A percentile compares a stretch with the other conserved stretches of the same genome.
Conservation (phyloP, 2,113 vertebrate genomes). For the Aspidoscelis tigris region DNA sequence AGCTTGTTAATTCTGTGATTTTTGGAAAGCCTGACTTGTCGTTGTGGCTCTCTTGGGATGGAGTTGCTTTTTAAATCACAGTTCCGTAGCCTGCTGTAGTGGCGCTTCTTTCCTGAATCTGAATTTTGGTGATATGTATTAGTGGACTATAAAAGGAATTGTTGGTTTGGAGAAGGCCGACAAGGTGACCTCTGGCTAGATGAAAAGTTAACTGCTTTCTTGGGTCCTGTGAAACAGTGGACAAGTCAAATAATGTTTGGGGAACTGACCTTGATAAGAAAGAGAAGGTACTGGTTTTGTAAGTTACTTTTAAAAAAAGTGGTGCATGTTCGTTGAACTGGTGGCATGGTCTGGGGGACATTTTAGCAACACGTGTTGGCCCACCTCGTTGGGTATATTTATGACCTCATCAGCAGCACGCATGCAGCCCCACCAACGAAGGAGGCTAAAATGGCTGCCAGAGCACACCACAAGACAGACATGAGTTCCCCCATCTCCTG, state of each 20-base stretch:
- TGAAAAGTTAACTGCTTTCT: neutral
- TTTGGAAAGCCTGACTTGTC: conserved; percentile 27
- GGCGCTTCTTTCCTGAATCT: conserved; percentile 33
- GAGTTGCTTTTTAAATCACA: neutral
- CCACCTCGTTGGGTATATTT: too few species aligned
- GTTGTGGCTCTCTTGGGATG: neutral
- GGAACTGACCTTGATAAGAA: neutral
- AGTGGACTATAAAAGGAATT: neutral
- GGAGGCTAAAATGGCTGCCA: too few species aligned
- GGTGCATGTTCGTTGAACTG: too few species aligned
- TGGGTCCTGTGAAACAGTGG: neutral
- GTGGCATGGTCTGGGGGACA: neutral
- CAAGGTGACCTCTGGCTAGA: neutral
- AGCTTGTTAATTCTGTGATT: conserved; percentile 50
- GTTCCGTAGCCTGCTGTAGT: neutral
- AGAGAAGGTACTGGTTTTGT: neutral
- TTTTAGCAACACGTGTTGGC: neutral
- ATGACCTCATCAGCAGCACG: too few species aligned
- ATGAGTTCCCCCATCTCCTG: too few species aligned
- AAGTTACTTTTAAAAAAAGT: neutral
- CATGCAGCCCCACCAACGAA: too few species aligned
- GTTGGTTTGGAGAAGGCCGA: conserved; percentile 5
- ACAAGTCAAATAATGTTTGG: neutral
- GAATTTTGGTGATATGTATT: conserved; percentile 18
- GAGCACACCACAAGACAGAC: too few species aligned